Evolutionary conservation across 2,113 vertebrate species (phyloP).

Genomic region (Pollimyrus isidori): DNA sequence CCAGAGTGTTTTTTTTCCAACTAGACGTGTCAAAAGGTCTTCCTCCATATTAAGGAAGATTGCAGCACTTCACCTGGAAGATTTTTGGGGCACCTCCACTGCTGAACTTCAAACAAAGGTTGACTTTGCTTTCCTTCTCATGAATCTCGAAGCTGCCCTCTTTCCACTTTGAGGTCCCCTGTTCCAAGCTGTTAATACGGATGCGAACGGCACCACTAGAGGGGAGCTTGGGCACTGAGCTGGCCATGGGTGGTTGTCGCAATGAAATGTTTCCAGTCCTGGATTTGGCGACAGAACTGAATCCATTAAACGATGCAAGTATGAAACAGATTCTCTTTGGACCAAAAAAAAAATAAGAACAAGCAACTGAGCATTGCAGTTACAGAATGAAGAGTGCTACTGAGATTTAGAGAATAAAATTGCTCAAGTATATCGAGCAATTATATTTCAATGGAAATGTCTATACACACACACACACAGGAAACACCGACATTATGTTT

Average conservation of each 20-base stretch:
- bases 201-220: slow-evolving; percentile 66
- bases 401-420: not conserved
- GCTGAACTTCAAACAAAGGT: slow-evolving; percentile 77
- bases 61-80: slow-evolving; percentile 72
- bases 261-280: slow-evolving; percentile 28
- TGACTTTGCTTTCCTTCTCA: slow-evolving; percentile 90
- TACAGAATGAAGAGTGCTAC: not conserved
- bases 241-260: slow-evolving; percentile 50
- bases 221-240: slow-evolving; percentile 69
- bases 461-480: not conserved
- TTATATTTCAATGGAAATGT: not conserved
- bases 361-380: not conserved
- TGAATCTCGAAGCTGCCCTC: slow-evolving; percentile 92
- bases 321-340: not conserved
- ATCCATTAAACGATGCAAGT: not conserved
- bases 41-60: not conserved
- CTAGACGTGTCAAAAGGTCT: not conserved
- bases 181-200: slow-evolving; percentile 73
- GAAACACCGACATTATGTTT: not conserved
- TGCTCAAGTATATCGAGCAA: not conserved
- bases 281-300: slow-evolving; percentile 18
- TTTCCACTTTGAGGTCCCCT: slow-evolving; percentile 87
- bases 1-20: not conserved
- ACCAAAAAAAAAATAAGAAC: not conserved
- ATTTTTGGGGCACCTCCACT: slow-evolving; percentile 74